Evolutionary conservation across 2,113 vertebrate species (phyloP), one percentile per base, ranked within the genome.

Genomic region (Clarias batrachus): DNA sequence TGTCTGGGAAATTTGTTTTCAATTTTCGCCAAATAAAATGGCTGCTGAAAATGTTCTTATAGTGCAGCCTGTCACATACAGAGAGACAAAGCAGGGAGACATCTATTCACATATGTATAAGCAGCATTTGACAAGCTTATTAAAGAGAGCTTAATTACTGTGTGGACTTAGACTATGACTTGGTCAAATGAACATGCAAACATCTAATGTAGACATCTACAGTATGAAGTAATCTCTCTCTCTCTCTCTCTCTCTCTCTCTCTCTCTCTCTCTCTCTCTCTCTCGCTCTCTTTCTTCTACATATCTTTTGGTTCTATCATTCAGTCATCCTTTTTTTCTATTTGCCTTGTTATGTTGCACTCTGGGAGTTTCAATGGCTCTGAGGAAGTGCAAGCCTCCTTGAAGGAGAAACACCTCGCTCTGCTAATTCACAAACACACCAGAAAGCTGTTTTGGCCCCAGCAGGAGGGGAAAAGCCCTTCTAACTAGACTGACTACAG

Each of bases 341-440:
- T 82, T 82, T 86, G 83, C 30, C 74, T 81, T 88, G 71, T 81
- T 88, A 41, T 78, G 84, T 25, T 30, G 54, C 83, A 30, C 80
- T 86, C 56, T 68, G 76, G 30, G 78, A 84, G 84, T 84, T 74
- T 81, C 84, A 83, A 81, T 82, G 62, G 37, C 84, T 86, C 52
- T 23, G 54, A 88, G 84, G 70, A 80, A 86, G 74, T 30, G 65
- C 41, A 81, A 25, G 60, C 82, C 66, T 83, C 77, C 59, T 84
- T 78, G 62, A 82, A 84, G 85, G 57, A 83, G 82, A 88, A 89
- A 88, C 74, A 88, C 78, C 86, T 88, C 87, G 25, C 81, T 87
- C 78, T 80, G 86, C 86, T 89, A 89, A 89, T 90, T 88, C 76
- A 90, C 84, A 88, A 88, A 84, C 87, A 86, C 84, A 88, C 56